phyloP scores from a whole-genome alignment of 2,888 invertebrate genomes.

The Elegia similella region DNA sequence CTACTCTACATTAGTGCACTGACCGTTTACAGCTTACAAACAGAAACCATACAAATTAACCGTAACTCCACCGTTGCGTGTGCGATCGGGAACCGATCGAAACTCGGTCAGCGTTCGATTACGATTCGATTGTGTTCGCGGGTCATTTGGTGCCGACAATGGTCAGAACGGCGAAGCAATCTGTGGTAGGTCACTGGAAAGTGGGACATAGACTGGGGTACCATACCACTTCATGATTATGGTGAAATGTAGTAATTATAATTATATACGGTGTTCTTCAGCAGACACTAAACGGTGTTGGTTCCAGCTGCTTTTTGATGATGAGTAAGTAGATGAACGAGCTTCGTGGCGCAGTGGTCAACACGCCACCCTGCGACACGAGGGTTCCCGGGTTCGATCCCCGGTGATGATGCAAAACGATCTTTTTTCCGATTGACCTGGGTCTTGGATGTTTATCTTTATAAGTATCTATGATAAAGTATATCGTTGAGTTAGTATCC shows the following conservation, averaged over 20 bases:
- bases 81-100: conserved; percentile 33
- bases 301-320: too few relatives aligned
- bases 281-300: too few relatives aligned
- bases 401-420: too few relatives aligned
- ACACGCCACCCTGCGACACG: too few relatives aligned
- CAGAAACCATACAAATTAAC: conserved; percentile 27
- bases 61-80: conserved; percentile 31
- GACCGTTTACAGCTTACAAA: conserved; percentile 1
- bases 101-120: conserved; percentile 37
- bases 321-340: too few relatives aligned
- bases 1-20: background rate
- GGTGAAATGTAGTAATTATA: background rate
- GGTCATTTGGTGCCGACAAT: conserved; percentile 40
- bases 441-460: too few relatives aligned
- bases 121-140: conserved; percentile 32
- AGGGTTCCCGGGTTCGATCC: too few relatives aligned
- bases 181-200: conserved; percentile 19
- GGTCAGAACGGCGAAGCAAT: conserved; percentile 28
- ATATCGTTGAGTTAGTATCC: too few relatives aligned
- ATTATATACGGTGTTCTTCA: too few relatives aligned
- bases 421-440: too few relatives aligned
- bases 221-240: background rate
- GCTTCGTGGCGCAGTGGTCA: too few relatives aligned
- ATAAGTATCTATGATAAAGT: too few relatives aligned
- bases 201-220: background rate